A percentile compares a stretch with the other conserved stretches of the same genome.
These are phyloP conservation scores for Seira ritae DNA, from an alignment of 2,888 invertebrate genomes.

Conservation along the genomic window DNA sequence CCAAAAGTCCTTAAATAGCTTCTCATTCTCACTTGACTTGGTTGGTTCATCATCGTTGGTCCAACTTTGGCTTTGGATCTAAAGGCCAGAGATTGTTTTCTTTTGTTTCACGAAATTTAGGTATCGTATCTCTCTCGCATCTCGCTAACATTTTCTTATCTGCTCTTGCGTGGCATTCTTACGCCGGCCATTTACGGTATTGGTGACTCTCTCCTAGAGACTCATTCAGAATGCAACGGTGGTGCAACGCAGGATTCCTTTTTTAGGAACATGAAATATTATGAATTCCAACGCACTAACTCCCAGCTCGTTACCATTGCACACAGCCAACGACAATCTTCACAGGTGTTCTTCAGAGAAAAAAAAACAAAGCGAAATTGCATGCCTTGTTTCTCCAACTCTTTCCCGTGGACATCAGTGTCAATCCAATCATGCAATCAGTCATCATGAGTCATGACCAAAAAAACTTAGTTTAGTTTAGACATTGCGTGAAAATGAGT, in stretches of 20 bases:
- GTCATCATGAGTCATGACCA: background rate
- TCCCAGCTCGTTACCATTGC: too few species aligned
- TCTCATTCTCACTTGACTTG: background rate
- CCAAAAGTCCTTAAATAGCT: constrained; percentile 21
- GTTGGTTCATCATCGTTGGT: background rate
- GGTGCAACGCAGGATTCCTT: constrained; percentile 21
- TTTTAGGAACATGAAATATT: constrained; percentile 23
- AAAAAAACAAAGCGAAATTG: background rate
- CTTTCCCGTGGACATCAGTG: background rate
- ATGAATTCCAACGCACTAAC: constrained; percentile 2
- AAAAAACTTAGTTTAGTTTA: too few species aligned
- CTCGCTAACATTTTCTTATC: background rate
- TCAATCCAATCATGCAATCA: constrained; percentile 11
- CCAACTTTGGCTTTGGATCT: background rate
- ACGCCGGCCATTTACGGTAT: constrained; percentile 45
- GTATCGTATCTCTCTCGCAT: background rate
- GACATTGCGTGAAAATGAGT: too few species aligned
- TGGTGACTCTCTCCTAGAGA: background rate
- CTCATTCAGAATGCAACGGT: constrained; percentile 24
- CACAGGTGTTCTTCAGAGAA: constrained; percentile 41
- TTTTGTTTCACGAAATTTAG: background rate
- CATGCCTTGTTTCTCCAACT: background rate
- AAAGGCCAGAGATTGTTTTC: background rate
- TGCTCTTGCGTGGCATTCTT: background rate
- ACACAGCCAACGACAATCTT: constrained; percentile 30